Conservation (phyloP, 1,140 invertebrate genomes). For the Sarcophaga bullata region DNA sequence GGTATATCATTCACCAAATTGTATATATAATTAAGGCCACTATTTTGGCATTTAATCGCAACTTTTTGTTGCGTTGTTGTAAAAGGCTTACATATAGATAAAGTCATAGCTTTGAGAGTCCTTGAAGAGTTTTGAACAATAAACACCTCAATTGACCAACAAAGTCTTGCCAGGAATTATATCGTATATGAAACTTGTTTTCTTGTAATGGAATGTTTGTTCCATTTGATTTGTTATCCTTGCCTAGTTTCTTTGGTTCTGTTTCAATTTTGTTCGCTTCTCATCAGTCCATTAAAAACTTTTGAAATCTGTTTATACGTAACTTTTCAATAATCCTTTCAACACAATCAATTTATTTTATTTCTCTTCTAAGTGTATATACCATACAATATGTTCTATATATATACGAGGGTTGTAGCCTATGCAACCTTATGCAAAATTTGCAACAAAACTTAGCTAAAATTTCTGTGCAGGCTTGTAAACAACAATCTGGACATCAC, state of each 20-base stretch:
- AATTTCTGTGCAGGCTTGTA: no score
- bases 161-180: background rate
- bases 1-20: no score
- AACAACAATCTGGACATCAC: no score
- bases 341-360: conserved; percentile 31
- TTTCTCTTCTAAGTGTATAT: background rate
- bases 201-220: background rate
- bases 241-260: no score
- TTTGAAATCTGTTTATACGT: conserved; percentile 38
- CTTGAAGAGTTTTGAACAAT: background rate
- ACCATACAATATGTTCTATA: background rate
- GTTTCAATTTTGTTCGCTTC: background rate
- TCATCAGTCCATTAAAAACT: conserved; percentile 15
- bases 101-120: background rate
- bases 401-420: background rate
- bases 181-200: background rate
- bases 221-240: background rate
- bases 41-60: no score
- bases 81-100: background rate
- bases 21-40: no score
- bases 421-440: no score
- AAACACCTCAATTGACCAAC: background rate
- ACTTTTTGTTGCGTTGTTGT: background rate
- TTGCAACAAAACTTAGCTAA: background rate
- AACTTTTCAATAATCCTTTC: conserved; percentile 41